Conservation (phyloP, 2,797 vertebrate species). For the Glyptemys insculpta region DNA sequence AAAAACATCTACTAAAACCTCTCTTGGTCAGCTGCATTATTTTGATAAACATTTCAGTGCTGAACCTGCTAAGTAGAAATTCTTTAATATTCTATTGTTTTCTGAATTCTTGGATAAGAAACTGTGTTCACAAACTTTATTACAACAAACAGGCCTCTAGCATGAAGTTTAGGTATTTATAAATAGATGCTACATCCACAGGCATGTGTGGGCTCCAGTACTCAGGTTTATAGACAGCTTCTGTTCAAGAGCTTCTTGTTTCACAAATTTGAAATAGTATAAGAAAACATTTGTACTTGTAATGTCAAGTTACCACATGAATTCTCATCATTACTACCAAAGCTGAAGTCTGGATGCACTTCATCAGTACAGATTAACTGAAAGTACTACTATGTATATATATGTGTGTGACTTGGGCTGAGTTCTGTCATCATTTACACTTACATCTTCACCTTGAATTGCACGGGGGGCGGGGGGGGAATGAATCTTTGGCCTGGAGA, state of each 20-base stretch:
- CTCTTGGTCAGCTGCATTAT: background rate
- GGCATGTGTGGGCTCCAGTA: background rate
- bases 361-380: background rate
- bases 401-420: background rate
- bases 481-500: background rate
- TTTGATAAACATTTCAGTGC: background rate
- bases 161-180: background rate
- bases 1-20: background rate
- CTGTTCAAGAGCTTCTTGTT: background rate
- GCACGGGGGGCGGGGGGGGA: background rate
- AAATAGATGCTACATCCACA: fast-evolving
- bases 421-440: background rate
- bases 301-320: background rate
- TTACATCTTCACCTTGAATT: fast-evolving
- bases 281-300: fast-evolving
- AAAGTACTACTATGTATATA: background rate
- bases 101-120: background rate
- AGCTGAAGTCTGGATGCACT: background rate
- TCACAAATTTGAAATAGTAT: background rate
- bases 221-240: background rate
- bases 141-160: background rate
- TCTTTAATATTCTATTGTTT: background rate
- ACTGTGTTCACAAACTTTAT: fast-evolving
- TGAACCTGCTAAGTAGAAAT: background rate
- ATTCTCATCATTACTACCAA: background rate